phyloP scores from a whole-genome alignment of 2,797 vertebrate species.

The Falco rusticolus region DNA sequence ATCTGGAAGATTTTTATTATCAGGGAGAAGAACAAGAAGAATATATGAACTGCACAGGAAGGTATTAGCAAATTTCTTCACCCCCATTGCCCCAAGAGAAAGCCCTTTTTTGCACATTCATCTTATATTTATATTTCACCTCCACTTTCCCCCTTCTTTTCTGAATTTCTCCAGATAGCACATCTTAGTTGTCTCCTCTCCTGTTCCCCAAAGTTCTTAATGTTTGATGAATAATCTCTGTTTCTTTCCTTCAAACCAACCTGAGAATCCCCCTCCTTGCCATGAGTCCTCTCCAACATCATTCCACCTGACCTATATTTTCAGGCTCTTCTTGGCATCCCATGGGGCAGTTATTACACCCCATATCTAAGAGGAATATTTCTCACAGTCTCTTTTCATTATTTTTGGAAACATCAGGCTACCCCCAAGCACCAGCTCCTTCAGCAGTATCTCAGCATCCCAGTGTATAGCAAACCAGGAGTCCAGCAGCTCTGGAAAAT shows the following conservation, averaged over 20 bases:
- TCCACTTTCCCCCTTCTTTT: background rate
- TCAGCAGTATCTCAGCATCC: background rate
- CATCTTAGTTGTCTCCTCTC: background rate
- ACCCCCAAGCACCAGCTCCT: background rate
- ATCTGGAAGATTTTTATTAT: background rate
- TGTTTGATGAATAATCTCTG: background rate
- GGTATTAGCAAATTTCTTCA: background rate
- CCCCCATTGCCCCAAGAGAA: background rate
- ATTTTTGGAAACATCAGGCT: background rate
- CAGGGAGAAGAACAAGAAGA: background rate
- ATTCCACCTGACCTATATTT: background rate
- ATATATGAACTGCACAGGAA: background rate
- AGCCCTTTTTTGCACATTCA: background rate
- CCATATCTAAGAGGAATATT: background rate
- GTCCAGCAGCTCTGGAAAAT: background rate
- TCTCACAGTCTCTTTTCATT: background rate
- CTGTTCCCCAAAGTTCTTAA: background rate
- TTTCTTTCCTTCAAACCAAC: background rate
- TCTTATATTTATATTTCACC: background rate
- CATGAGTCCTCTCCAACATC: background rate
- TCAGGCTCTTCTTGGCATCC: background rate
- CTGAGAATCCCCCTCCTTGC: background rate
- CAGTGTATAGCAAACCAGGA: accelerated
- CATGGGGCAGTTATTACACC: background rate
- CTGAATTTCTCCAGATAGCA: background rate